Percentiles rank a stretch among this genome's conserved stretches.
Evolutionary conservation across 64 coral and sea anemone species (phyloP).

Genomic region (Dendronephthya gigantea): DNA sequence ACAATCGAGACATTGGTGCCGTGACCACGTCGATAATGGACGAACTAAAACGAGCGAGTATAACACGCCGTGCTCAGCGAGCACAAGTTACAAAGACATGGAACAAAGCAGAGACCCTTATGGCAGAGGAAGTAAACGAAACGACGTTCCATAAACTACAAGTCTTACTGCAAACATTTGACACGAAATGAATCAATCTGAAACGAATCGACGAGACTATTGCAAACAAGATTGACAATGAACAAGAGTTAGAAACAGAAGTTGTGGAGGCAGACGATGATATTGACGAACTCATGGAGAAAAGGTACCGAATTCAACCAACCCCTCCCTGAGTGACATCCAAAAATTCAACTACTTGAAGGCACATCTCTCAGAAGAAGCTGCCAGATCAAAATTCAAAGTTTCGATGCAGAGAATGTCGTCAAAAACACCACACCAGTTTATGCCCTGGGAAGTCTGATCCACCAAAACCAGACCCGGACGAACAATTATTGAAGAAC

Average conservation of each 20-base stretch:
- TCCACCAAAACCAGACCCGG: no score
- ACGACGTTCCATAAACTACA: not conserved
- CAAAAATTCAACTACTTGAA: not conserved
- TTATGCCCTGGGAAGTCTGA: no score
- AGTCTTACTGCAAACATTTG: not conserved
- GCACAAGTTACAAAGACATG: constrained; percentile 8
- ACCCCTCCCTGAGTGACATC: not conserved
- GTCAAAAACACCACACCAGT: not conserved
- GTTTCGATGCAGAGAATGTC: not conserved
- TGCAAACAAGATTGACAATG: not conserved
- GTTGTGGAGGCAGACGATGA: not conserved
- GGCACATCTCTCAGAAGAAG: not conserved
- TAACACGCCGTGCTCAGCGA: not conserved
- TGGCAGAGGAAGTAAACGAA: not conserved
- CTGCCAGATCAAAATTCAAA: not conserved
- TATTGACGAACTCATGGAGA: not conserved
- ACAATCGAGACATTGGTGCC: no score
- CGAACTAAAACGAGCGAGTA: not conserved
- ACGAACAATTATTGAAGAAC: no score
- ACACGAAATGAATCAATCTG: not conserved
- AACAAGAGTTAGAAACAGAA: not conserved
- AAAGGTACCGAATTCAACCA: not conserved
- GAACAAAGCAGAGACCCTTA: constrained; percentile 1
- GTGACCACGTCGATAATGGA: not conserved
- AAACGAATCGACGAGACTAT: not conserved